A percentile compares a stretch with the other conserved stretches of the same genome.
phyloP scores from a whole-genome alignment of 2,888 invertebrate genomes.

The Mythimna albipuncta region DNA sequence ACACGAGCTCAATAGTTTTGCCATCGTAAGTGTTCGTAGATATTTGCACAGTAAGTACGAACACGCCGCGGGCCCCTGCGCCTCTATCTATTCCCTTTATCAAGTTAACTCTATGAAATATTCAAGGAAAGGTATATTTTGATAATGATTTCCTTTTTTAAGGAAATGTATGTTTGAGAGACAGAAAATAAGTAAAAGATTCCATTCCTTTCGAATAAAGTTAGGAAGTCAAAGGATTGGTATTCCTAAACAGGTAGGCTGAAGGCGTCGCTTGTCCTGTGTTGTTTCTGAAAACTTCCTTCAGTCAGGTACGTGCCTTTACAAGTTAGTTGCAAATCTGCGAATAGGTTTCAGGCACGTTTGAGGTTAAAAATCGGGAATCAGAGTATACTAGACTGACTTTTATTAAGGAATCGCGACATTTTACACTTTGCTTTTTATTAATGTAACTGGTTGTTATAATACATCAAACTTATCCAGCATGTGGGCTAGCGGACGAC shows the following conservation, averaged over 20 bases:
- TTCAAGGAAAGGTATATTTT: slow-evolving; percentile 54
- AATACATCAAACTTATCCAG: too few species aligned
- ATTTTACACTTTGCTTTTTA: background rate
- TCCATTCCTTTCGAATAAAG: slow-evolving; percentile 5
- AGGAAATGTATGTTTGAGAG: slow-evolving; percentile 3
- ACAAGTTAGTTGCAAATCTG: slow-evolving; percentile 16
- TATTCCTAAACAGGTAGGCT: slow-evolving; percentile 1
- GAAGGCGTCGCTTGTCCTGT: slow-evolving; percentile 11
- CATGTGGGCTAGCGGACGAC: background rate
- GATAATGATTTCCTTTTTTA: slow-evolving; percentile 48
- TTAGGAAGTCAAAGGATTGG: slow-evolving; percentile 24
- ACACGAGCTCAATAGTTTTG: slow-evolving; percentile 37
- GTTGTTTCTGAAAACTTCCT: slow-evolving; percentile 25
- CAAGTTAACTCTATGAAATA: slow-evolving; percentile 53
- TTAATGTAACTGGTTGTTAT: too few species aligned
- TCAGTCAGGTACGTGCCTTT: slow-evolving; percentile 17
- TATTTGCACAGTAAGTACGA: slow-evolving; percentile 43
- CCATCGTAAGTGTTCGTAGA: slow-evolving; percentile 31
- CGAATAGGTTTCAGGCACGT: slow-evolving; percentile 2
- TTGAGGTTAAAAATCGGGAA: background rate
- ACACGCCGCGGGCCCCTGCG: slow-evolving; percentile 40
- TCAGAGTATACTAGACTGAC: background rate
- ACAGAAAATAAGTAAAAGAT: slow-evolving; percentile 16
- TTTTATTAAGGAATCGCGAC: background rate
- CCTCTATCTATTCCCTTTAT: slow-evolving; percentile 52